Evolutionary conservation across 2,888 invertebrate genomes (phyloP), one percentile per base, ranked within the genome.

Genomic region (Peribatodes rhomboidaria): DNA sequence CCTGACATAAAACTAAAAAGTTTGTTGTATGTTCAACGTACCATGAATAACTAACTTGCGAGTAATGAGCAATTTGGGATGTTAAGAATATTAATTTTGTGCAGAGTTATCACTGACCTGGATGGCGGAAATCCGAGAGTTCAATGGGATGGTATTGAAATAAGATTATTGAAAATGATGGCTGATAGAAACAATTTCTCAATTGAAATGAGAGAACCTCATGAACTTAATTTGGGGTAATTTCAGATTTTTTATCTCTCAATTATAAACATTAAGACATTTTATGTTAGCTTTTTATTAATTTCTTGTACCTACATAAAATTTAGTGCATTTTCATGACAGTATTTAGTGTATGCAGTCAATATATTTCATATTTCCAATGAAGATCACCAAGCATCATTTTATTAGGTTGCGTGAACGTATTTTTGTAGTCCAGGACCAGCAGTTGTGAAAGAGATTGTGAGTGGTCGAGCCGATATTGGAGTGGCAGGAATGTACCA

Each of bases 111-210:
- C 74, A 82, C 88, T 10, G 94, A 94, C 66, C 81, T 71, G 7
- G 90, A 94, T 60, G 93, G 94, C 39, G 90, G 94, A 10, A 88
- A 91, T 73, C 86, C 88, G 35, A 81, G 84, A 76, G 84, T 91
- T 0, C 74, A 76, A 37, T 96, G 96, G 96, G 97, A 97, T 82
- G 97, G 97, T 9, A 85, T 96, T n/a, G 97, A 97, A 91, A 88
- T 96, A 56, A 94, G 96, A 67, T 76, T 97, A 13, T 82, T 97
- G 1, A 88, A 93, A 65, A 77, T 96, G 39, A 83, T 97, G 20
- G 94, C 95, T 0, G 87, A 94, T 71, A 90, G 94, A 71, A 94
- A 96, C 53, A 97, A 97, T 79, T 97, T 97, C 78, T 95, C 96
- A 0, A 91, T 95, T 8, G 96, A 96, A 82, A 94, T 96, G 64